These are phyloP conservation scores for Aeoliscus strigatus DNA, from an alignment of 2,797 vertebrate genomes.

Conservation along the genomic window DNA sequence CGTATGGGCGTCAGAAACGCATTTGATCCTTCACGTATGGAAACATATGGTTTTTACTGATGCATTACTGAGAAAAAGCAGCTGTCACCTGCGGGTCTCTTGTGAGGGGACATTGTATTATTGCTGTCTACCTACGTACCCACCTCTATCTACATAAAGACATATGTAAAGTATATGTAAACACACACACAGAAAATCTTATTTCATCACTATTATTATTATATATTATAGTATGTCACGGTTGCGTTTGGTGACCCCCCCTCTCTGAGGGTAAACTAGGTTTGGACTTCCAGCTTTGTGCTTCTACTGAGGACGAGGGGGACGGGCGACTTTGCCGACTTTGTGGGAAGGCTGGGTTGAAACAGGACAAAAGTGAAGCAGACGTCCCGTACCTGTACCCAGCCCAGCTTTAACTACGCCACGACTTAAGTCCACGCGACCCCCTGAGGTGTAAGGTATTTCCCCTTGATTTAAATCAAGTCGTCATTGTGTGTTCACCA, in stretches of 20 bases:
- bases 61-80: slow-evolving; percentile 28
- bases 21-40: slow-evolving; percentile 3
- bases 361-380: slow-evolving; percentile 46
- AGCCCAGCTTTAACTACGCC: slow-evolving; percentile 54
- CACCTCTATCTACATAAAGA: too few relatives aligned
- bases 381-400: too few relatives aligned
- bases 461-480: too few relatives aligned
- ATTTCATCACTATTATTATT: too few relatives aligned
- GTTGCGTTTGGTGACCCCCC: slow-evolving; percentile 40
- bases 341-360: slow-evolving; percentile 45
- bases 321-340: slow-evolving; percentile 57
- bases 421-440: too few relatives aligned
- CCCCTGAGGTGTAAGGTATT: too few relatives aligned
- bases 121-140: too few relatives aligned
- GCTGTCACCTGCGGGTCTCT: slow-evolving; percentile 17
- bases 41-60: slow-evolving; percentile 38
- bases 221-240: slow-evolving; percentile 51
- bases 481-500: too few relatives aligned
- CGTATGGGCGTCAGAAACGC: slow-evolving; percentile 15
- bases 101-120: slow-evolving; percentile 18
- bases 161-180: too few relatives aligned
- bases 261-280: slow-evolving; percentile 45
- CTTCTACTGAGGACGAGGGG: slow-evolving; percentile 67
- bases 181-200: slow-evolving; percentile 17
- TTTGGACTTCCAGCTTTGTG: slow-evolving; percentile 54